A percentile compares a stretch with the other conserved stretches of the same genome.
phyloP scores from a whole-genome alignment of 2,797 vertebrate genomes.

The Halcyon chelicuti region DNA sequence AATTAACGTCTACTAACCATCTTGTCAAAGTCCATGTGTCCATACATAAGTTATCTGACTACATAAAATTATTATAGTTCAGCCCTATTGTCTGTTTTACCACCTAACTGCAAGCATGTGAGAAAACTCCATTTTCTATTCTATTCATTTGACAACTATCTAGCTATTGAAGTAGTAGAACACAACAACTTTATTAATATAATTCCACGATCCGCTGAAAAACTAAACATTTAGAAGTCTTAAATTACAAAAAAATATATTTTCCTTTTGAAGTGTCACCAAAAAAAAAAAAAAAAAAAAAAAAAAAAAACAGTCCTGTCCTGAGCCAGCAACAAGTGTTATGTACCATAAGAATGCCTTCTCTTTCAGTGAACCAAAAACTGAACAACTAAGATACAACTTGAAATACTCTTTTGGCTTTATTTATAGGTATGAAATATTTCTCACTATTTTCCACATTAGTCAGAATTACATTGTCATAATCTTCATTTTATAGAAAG shows the following conservation, averaged over 20 bases:
- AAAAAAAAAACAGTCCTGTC: too few relatives aligned
- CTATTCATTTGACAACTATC: not conserved
- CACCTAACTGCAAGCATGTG: not conserved
- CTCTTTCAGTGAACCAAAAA: too few relatives aligned
- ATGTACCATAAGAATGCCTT: too few relatives aligned
- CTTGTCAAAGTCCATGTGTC: not conserved
- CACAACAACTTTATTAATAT: not conserved
- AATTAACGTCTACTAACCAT: not conserved
- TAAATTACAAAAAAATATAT: not conserved
- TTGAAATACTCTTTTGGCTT: too few relatives aligned
- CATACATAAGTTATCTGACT: not conserved
- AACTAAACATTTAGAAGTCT: not conserved
- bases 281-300: too few relatives aligned
- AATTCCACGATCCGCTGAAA: not conserved
- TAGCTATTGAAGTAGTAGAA: not conserved
- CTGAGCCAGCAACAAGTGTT: too few relatives aligned
- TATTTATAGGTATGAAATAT: too few relatives aligned
- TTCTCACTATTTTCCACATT: too few relatives aligned
- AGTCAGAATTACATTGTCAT: not conserved
- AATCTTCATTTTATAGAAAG: not conserved
- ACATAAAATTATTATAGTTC: not conserved
- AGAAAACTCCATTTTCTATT: not conserved
- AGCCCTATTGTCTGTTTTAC: not conserved
- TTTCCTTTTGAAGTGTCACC: too few relatives aligned
- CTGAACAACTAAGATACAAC: too few relatives aligned